A percentile compares a stretch with the other conserved stretches of the same genome.
phyloP scores from a whole-genome alignment of 2,113 vertebrate genomes.

The Cyphomyrus discorhynchus region DNA sequence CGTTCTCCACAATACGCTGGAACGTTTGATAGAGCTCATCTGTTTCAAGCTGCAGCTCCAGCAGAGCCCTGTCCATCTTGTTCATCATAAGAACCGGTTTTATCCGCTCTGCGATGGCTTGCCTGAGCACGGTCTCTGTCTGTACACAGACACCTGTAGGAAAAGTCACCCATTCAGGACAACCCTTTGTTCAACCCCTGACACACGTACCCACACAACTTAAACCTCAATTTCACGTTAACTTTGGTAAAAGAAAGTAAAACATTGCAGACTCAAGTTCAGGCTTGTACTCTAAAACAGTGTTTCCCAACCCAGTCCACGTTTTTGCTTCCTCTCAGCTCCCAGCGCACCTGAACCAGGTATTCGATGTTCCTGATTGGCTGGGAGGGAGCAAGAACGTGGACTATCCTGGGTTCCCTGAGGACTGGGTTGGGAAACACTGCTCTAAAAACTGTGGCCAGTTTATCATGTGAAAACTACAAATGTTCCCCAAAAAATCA shows the following conservation, averaged over 20 bases:
- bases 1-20: constrained; percentile 39
- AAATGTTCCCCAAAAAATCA: not conserved
- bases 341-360: no score
- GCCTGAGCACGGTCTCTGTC: constrained; percentile 37
- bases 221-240: no score
- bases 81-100: constrained; percentile 44
- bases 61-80: constrained; percentile 43
- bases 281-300: not conserved
- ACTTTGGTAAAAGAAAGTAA: not conserved
- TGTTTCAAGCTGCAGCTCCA: constrained; percentile 44
- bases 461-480: not conserved
- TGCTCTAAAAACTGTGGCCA: not conserved
- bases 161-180: not conserved
- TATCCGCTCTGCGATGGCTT: constrained; percentile 38
- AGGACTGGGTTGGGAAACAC: no score
- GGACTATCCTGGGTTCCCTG: no score
- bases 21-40: constrained; percentile 45
- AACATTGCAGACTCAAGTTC: not conserved
- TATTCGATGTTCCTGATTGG: no score
- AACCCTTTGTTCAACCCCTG: not conserved
- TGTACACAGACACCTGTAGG: constrained; percentile 40
- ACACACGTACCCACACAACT: not conserved
- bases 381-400: no score
- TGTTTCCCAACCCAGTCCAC: no score
- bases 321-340: no score